Base-by-base conservation (phyloP, 2,113 vertebrate genomes). In the Hemicordylus capensis region DNA sequence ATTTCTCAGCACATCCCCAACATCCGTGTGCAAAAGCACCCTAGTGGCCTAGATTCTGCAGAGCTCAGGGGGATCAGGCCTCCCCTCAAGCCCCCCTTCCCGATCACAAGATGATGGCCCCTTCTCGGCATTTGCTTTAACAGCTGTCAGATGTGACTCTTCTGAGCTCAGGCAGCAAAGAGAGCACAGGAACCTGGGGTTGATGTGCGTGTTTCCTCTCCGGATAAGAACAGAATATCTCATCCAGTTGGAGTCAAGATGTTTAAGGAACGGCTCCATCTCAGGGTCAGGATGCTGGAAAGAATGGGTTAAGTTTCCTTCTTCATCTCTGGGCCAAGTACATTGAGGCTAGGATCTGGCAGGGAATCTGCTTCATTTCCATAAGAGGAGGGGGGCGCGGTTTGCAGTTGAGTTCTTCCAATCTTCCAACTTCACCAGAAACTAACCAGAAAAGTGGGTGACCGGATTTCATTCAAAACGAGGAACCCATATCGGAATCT, bases 241-340 rank as follows among this genome's bases (percentile, higher is more conserved):
- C 56, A 51, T 39, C 69, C 76, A 73, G 76, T 73, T 39, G 56
- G 66, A 51, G 34, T 61, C 84, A 73, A 80, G 84, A 85, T 80
- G 44, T 67, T 31, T 42, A n/a, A n/a, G 56, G 76, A 48, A 39
- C 12, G 73, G 46, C 39, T 42, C 59, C 34, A 34, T 78, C 67
- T 79, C 22, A 1, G 24, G 56, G 15, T n/a, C 28, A 74, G 44
- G 6, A 20, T 0, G 42, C n/a, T 17, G 54, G 42, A 70, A 39
- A 46, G 56, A 51, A 85, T 26, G 83, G 76, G 76, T 85, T 85
- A 85, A 85, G 31, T 73, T 42, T 85, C 10, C 56, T n/a, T 79
- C 58, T 51, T 74, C 70, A 28, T 75, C 67, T 79, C 42, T 56
- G 4, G 10, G 42, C 84, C 84, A 85, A 73, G 63, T 77, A 34